Percentiles rank a stretch among this genome's conserved stretches.
Evolutionary conservation across 2,797 vertebrate genomes (phyloP).

Genomic region (Mus spretus): DNA sequence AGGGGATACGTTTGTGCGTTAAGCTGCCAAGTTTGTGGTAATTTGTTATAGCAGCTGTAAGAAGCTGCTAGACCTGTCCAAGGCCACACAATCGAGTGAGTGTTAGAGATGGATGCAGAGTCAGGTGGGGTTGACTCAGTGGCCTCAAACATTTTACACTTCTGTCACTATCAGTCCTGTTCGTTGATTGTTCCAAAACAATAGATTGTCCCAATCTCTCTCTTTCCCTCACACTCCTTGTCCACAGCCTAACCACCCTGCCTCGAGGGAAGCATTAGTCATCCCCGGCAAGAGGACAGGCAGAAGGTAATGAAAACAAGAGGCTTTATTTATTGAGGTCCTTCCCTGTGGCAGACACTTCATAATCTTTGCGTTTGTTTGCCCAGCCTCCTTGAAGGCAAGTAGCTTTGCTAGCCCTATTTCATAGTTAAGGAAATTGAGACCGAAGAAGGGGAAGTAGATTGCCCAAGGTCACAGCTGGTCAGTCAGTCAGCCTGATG

Average conservation of each 20-base stretch:
- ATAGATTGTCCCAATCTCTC: not conserved
- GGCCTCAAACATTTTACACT: not conserved
- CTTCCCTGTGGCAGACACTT: not conserved
- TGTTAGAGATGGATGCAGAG: not conserved
- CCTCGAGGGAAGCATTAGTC: not conserved
- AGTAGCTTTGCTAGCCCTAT: not conserved
- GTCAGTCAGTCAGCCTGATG: not conserved
- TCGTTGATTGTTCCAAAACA: not conserved
- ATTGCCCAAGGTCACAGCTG: not conserved
- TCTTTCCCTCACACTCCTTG: not conserved
- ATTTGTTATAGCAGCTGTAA: slow-evolving; percentile 19
- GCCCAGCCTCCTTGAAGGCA: not conserved
- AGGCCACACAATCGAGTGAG: not conserved
- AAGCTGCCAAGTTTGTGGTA: not conserved
- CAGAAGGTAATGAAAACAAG: not conserved
- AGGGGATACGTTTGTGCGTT: not conserved
- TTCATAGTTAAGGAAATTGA: slow-evolving; percentile 22
- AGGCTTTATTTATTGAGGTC: not conserved
- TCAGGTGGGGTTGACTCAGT: not conserved
- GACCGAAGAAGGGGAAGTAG: not conserved
- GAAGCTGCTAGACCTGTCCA: not conserved
- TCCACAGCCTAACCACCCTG: not conserved
- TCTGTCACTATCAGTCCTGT: not conserved
- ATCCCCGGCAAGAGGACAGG: not conserved
- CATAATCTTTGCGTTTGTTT: not conserved